These are phyloP conservation scores for Leucoma salicis DNA, from an alignment of 2,888 invertebrate species.

Conservation along the genomic window DNA sequence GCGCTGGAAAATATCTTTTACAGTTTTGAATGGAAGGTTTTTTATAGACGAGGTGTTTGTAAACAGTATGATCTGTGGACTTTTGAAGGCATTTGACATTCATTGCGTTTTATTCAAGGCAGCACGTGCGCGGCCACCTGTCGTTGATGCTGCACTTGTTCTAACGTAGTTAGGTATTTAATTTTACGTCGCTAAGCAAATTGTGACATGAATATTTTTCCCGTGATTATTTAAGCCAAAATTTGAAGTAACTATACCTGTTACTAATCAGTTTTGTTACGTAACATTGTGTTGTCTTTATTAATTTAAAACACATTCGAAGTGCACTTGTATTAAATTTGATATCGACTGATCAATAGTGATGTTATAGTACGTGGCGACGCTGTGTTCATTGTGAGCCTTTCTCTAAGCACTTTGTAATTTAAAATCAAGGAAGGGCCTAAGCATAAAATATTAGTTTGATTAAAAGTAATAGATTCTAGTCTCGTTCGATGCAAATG, in stretches of 20 bases:
- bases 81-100: slow-evolving; percentile 71
- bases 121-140: slow-evolving; percentile 80
- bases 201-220: slow-evolving; percentile 9
- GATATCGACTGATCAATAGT: slow-evolving; percentile 13
- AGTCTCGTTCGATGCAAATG: slow-evolving; percentile 75
- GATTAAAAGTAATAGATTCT: slow-evolving; percentile 62
- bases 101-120: slow-evolving; percentile 76
- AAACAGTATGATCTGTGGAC: slow-evolving; percentile 31
- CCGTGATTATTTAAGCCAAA: too few species aligned
- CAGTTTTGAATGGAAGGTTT: slow-evolving; percentile 40
- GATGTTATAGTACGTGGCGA: slow-evolving; percentile 6
- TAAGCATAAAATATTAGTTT: slow-evolving; percentile 37
- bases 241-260: too few species aligned
- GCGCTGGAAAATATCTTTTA: slow-evolving; percentile 47
- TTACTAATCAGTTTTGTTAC: too few species aligned
- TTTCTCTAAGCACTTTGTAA: slow-evolving; percentile 24
- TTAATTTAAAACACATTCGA: background rate
- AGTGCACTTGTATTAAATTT: slow-evolving; percentile 1
- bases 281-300: too few species aligned
- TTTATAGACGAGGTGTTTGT: slow-evolving; percentile 27
- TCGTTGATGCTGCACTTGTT: slow-evolving; percentile 70
- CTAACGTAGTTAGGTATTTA: slow-evolving; percentile 25
- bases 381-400: slow-evolving; percentile 11
- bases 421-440: slow-evolving; percentile 28
- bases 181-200: slow-evolving; percentile 34